phyloP scores from a whole-genome alignment of 2,797 vertebrate genomes.

The Epinephelus malabaricus region DNA sequence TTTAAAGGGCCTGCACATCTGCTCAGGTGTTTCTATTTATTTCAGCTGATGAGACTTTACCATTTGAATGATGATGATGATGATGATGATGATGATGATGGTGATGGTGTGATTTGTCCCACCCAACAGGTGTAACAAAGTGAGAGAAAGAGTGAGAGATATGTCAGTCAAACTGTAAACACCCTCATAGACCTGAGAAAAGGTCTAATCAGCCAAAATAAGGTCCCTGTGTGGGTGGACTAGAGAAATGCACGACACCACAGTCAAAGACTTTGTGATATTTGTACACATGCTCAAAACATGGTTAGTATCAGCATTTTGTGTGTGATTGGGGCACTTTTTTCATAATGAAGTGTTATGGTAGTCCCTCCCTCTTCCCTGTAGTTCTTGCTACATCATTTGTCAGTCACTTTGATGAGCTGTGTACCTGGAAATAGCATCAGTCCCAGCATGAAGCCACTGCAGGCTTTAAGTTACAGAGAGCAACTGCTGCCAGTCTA shows the following conservation, averaged over 20 bases:
- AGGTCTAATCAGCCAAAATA: too few species aligned
- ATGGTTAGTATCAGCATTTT: too few species aligned
- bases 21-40: not conserved
- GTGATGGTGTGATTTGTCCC: not conserved
- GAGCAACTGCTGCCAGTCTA: not conserved
- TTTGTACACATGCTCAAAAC: not conserved
- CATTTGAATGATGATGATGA: not conserved
- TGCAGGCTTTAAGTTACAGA: not conserved
- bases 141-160: not conserved
- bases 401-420: constrained; percentile 14
- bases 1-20: not conserved
- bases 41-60: not conserved
- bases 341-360: not conserved
- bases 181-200: too few species aligned
- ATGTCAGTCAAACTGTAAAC: too few species aligned
- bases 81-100: not conserved
- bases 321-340: not conserved
- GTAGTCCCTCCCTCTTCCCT: not conserved
- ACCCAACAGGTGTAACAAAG: not conserved
- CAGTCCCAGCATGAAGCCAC: not conserved
- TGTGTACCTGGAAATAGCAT: constrained; percentile 8
- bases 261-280: too few species aligned
- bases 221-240: not conserved
- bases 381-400: not conserved
- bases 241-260: not conserved